These are phyloP conservation scores for Himantopus leucocephalus DNA, from an alignment of 2,113 vertebrate genomes.

Conservation along the genomic window DNA sequence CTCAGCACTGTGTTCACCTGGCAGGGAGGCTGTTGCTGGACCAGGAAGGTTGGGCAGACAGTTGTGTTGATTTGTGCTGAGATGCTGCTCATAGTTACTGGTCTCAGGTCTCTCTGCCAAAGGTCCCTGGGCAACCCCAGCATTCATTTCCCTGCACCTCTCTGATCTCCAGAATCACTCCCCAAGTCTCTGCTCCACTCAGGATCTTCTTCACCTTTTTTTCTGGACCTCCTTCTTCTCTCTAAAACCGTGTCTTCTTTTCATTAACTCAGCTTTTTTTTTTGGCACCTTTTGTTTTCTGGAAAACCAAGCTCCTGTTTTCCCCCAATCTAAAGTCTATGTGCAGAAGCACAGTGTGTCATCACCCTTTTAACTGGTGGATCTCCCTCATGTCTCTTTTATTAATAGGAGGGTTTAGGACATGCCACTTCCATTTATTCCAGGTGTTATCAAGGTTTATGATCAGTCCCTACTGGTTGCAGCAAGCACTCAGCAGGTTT, in stretches of 20 bases:
- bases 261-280: neutral
- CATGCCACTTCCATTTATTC: neutral
- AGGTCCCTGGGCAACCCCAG: neutral
- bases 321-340: neutral
- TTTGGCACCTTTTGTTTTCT: neutral
- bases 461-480: neutral
- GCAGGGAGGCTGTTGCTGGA: neutral
- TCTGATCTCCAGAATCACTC: neutral
- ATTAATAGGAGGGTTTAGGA: neutral
- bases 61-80: neutral
- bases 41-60: neutral
- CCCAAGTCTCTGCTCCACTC: neutral
- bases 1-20: neutral
- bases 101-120: neutral
- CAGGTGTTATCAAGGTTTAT: neutral
- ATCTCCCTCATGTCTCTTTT: neutral
- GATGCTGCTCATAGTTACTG: neutral
- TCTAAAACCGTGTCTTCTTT: neutral
- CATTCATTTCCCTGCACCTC: neutral
- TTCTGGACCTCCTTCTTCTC: neutral
- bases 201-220: neutral
- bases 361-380: neutral
- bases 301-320: neutral
- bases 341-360: neutral
- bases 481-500: neutral